phyloP scores from a whole-genome alignment of 2,888 invertebrate genomes.

The Cylindroiulus punctatus region DNA sequence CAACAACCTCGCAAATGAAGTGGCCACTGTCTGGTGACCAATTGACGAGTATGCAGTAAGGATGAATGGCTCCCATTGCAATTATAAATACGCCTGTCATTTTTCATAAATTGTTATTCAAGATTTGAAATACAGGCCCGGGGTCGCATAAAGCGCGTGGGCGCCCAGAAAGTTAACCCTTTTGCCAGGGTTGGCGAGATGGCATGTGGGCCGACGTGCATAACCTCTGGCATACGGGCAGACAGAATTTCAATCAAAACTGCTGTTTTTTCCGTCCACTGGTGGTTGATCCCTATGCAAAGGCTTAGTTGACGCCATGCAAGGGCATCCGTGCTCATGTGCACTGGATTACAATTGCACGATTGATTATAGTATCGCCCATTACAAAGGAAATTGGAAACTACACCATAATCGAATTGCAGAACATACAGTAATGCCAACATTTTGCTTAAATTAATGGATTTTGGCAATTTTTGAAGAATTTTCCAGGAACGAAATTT shows the following conservation, averaged over 20 bases:
- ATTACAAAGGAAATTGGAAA: too few species aligned
- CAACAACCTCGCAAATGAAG: background rate
- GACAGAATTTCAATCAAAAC: background rate
- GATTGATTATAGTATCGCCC: too few species aligned
- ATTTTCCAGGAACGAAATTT: too few species aligned
- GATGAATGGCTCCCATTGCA: conserved; percentile 37
- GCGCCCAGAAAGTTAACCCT: background rate
- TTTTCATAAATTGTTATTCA: conserved; percentile 8
- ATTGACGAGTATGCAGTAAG: background rate
- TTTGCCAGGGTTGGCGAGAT: background rate
- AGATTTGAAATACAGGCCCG: background rate
- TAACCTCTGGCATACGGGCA: conserved; percentile 2
- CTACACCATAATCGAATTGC: too few species aligned
- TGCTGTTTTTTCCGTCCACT: background rate
- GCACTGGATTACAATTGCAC: too few species aligned
- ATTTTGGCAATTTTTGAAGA: too few species aligned
- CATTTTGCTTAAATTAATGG: too few species aligned
- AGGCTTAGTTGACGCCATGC: background rate
- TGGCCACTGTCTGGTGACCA: background rate
- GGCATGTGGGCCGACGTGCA: conserved; percentile 23
- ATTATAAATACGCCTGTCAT: conserved; percentile 38
- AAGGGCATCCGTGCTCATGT: too few species aligned
- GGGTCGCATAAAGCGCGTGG: background rate
- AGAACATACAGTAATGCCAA: too few species aligned
- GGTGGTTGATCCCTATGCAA: background rate